These are phyloP conservation scores for Chalcosyrphus nemorum DNA, from an alignment of 2,888 invertebrate genomes.

Conservation along the genomic window DNA sequence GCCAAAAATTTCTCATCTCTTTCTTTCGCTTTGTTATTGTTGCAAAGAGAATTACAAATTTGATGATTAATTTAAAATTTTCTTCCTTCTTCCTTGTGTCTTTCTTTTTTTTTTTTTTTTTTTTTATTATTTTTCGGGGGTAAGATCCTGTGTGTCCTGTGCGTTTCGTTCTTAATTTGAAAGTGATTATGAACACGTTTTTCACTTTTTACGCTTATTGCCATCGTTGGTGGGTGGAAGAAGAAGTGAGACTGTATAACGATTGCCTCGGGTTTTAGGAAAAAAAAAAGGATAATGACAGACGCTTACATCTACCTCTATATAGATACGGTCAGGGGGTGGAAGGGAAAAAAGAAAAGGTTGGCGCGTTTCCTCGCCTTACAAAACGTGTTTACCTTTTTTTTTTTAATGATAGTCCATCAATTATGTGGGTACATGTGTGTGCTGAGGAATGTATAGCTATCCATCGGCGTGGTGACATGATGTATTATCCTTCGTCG, in stretches of 20 bases:
- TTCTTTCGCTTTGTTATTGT: not conserved
- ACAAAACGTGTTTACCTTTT: slow-evolving; percentile 24
- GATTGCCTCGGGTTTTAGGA: not conserved
- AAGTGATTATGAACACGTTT: slow-evolving; percentile 54
- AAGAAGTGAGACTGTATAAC: not conserved
- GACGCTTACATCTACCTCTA: not conserved
- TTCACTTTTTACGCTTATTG: slow-evolving; percentile 24
- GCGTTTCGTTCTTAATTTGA: slow-evolving; percentile 21
- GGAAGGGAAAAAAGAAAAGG: not conserved
- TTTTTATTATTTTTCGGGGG: not conserved
- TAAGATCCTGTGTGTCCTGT: not conserved
- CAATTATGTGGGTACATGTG: slow-evolving; percentile 38
- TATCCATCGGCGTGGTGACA: not conserved
- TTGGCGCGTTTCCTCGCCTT: not conserved
- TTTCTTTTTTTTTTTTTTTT: slow-evolving; percentile 9
- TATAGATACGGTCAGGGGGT: not conserved
- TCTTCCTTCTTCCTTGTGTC: slow-evolving; percentile 1
- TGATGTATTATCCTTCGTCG: slow-evolving; percentile 30
- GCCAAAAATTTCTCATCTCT: not conserved
- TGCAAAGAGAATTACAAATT: slow-evolving; percentile 14
- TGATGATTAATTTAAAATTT: slow-evolving; percentile 43
- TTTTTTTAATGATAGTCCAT: slow-evolving; percentile 44
- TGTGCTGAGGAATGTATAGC: not conserved
- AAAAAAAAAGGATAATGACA: slow-evolving; percentile 43
- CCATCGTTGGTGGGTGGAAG: not conserved